Evolutionary conservation across 2,888 invertebrate genomes (phyloP), one percentile per base, ranked within the genome.

Genomic region (Apamea anceps): DNA sequence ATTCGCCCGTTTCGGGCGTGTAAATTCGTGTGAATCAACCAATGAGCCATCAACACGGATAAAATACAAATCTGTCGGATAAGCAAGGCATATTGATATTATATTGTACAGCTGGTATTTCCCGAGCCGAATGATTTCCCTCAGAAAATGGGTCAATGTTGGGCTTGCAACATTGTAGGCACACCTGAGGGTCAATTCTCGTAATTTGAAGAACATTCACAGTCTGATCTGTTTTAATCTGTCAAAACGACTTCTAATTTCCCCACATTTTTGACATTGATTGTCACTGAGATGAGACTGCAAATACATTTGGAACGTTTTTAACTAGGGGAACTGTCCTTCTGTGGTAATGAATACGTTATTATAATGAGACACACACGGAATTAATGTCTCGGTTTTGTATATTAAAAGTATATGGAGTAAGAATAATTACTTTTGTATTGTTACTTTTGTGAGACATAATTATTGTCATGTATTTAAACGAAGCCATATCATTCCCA

Each of bases 61-160:
- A 51, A 74, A 66, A 67, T 42, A 72, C 32, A 42, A 68, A 67
- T 18, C 25, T 6, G 37, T 48, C 21, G 12, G 54, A 79, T 78
- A 62, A 25, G 8, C 5, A n/a, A 67, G 77, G 71, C 45, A 48
- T 71, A 72, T 74, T 82, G 66, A 28, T 80, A 84, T 75, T 68
- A 54, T 28, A 57, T 75, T 72, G 6, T 60, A 68, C 68, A 68
- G 32, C 48, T 62, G 79, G 28, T 54, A 37, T 60, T 79, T 71
- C 37, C 25, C 70, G 4, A 21, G 15, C 21, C 5, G 4, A 57
- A 62, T 81, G 48, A 75, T 70, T 75, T 8, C 25, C 57, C 8
- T 25, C 10, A 8, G 32, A 82, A 77, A 72, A 83, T 60, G 54
- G 70, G 68, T 65, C 45, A 65, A 18, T 68, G 1, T 67, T 54